Conservation (phyloP, 2,797 vertebrate genomes). For the Coregonus sp. region DNA sequence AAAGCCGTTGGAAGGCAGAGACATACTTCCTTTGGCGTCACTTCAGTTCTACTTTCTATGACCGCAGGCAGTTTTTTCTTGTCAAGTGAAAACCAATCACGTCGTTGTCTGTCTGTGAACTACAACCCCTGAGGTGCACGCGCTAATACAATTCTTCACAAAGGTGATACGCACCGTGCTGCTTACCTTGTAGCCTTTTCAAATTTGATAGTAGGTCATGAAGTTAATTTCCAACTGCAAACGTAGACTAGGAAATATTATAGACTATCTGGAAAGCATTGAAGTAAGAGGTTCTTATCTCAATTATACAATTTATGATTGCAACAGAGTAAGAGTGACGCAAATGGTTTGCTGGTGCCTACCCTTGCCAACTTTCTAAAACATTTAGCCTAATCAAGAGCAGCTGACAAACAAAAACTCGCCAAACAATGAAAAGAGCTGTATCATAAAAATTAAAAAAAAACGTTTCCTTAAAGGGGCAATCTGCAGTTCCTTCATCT, state of each 20-base stretch:
- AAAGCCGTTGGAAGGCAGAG: neutral
- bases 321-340: neutral
- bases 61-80: constrained; percentile 42
- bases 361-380: neutral
- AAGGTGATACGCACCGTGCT: neutral
- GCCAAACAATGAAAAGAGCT: neutral
- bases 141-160: neutral
- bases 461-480: neutral
- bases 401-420: neutral
- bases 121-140: neutral
- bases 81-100: constrained; percentile 28
- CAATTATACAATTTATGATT: neutral
- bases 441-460: neutral
- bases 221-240: neutral
- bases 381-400: neutral
- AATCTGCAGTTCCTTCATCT: neutral
- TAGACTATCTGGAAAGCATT: neutral
- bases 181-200: neutral
- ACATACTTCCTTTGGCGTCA: neutral
- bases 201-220: neutral
- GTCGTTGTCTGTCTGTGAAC: constrained; percentile 32
- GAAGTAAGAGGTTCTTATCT: neutral
- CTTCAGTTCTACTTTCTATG: neutral
- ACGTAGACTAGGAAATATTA: neutral
- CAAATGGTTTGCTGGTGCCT: neutral